phyloP scores from a whole-genome alignment of 2,888 invertebrate species.

The Hedya salicella region DNA sequence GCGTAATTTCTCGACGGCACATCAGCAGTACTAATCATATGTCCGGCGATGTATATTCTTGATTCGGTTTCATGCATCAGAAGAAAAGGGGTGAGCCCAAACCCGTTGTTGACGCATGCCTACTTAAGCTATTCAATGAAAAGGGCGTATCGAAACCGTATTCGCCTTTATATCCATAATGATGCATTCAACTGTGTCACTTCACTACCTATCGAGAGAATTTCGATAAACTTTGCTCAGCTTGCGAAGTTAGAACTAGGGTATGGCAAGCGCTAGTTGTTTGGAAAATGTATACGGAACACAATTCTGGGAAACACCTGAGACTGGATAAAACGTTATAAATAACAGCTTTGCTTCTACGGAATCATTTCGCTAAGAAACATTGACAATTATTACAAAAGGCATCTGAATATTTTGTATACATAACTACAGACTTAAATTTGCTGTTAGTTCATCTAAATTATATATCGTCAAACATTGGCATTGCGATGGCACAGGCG shows the following conservation, averaged over 20 bases:
- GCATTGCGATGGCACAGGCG: slow-evolving; percentile 31
- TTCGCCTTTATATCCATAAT: slow-evolving; percentile 33
- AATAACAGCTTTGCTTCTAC: neutral
- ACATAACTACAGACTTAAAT: neutral
- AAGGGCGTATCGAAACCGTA: slow-evolving; percentile 36
- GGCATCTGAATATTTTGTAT: too few species aligned
- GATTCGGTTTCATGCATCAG: slow-evolving; percentile 13
- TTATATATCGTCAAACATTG: neutral
- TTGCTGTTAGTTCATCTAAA: neutral
- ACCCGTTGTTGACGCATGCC: slow-evolving; percentile 27
- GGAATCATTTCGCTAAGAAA: too few species aligned
- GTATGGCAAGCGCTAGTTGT: neutral
- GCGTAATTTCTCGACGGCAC: too few species aligned
- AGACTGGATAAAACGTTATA: neutral
- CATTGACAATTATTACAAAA: too few species aligned
- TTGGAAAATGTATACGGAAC: neutral
- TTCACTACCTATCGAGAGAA: slow-evolving; percentile 2
- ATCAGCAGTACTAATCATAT: too few species aligned
- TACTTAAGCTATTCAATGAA: slow-evolving; percentile 28
- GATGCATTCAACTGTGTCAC: too few species aligned
- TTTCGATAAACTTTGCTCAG: neutral
- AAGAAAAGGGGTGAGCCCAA: slow-evolving; percentile 22
- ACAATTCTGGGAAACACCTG: neutral
- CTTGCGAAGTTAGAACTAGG: slow-evolving; percentile 1
- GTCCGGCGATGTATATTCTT: neutral